phyloP scores from a whole-genome alignment of 2,797 vertebrate genomes.

The Lacerta agilis region DNA sequence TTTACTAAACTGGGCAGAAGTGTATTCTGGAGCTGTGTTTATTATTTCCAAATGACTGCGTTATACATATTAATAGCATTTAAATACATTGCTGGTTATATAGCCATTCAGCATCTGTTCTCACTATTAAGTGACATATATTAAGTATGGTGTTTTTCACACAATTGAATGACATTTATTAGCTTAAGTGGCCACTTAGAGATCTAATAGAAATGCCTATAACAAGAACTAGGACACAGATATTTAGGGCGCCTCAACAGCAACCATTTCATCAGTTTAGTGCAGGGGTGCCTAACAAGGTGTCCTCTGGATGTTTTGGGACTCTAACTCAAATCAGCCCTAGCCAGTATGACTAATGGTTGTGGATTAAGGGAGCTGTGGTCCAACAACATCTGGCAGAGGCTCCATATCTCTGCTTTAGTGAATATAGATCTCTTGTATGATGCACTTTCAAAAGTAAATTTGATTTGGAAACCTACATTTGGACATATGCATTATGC shows the following conservation, averaged over 20 bases:
- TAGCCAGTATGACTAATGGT: no score
- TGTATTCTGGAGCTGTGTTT: slow-evolving; percentile 64
- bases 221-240: not conserved
- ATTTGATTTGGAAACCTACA: not conserved
- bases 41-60: slow-evolving; percentile 58
- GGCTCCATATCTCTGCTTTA: not conserved
- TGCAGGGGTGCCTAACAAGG: not conserved
- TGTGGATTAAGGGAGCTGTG: no score
- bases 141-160: slow-evolving; percentile 45
- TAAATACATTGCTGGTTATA: slow-evolving; percentile 68
- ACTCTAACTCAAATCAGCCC: no score
- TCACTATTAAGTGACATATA: slow-evolving; percentile 45
- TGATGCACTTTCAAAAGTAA: not conserved
- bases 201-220: not conserved
- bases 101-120: slow-evolving; percentile 71
- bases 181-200: slow-evolving; percentile 36
- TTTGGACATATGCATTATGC: not conserved
- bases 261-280: not conserved
- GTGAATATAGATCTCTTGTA: not conserved
- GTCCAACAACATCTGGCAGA: no score
- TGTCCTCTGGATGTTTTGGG: no score
- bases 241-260: not conserved
- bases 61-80: slow-evolving; percentile 77
- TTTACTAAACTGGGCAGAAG: slow-evolving; percentile 15
- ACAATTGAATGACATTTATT: slow-evolving; percentile 46